Percentiles rank a stretch among this genome's conserved stretches.
phyloP scores from a whole-genome alignment of 2,888 invertebrate species.

The Caenorhabditis afra region DNA sequence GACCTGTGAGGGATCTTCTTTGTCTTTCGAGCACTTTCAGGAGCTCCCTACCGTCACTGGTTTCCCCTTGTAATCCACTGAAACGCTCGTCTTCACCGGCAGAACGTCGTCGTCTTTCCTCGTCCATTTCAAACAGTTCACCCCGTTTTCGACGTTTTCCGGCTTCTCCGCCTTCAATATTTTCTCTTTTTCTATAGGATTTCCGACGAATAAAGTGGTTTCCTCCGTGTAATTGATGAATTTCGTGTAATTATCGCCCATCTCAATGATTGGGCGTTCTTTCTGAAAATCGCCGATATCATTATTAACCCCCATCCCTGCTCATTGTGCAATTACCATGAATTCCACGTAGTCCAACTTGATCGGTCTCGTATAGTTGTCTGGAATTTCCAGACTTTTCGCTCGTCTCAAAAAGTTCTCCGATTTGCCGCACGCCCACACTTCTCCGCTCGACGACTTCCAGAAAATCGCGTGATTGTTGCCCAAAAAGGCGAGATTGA shows the following conservation, averaged over 20 bases:
- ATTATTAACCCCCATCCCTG: not conserved
- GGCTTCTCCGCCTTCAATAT: not conserved
- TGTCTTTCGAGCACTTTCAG: no score
- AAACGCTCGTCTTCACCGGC: not conserved
- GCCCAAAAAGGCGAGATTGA: not conserved
- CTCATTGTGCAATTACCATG: not conserved
- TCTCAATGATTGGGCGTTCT: not conserved
- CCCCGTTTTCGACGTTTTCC: not conserved
- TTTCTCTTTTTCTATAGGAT: not conserved
- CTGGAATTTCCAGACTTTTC: not conserved
- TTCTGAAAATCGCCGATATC: not conserved
- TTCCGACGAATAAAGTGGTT: not conserved
- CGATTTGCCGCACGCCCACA: conserved; percentile 11
- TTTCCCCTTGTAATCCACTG: not conserved
- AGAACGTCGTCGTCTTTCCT: not conserved
- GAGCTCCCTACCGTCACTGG: not conserved
- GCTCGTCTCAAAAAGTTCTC: not conserved
- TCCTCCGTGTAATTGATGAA: conserved; percentile 8
- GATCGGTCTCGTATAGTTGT: not conserved
- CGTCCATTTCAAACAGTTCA: conserved; percentile 5
- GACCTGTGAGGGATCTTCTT: no score
- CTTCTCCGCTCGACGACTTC: conserved; percentile 2
- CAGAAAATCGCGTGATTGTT: conserved; percentile 10
- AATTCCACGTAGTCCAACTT: not conserved
- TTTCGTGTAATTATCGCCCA: not conserved